Evolutionary conservation across 2,797 vertebrate genomes (phyloP).

Genomic region (Lacerta bilineata): DNA sequence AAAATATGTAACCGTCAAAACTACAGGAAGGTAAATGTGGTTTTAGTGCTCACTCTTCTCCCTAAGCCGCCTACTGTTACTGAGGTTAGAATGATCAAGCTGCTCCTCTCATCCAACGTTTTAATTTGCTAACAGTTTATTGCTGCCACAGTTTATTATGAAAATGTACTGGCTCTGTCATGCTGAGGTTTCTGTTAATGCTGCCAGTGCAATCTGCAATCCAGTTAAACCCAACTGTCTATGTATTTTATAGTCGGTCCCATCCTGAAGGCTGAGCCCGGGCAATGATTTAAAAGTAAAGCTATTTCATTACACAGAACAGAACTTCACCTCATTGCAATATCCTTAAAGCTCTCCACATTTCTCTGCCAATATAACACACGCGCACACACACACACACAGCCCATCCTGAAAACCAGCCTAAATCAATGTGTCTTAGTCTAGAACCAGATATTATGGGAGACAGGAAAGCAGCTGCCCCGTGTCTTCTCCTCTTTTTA

Average conservation of each 20-base stretch:
- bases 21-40: constrained; percentile 26
- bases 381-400: too few species aligned
- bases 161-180: neutral
- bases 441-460: neutral
- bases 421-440: neutral
- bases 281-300: neutral
- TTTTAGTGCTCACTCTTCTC: constrained; percentile 1
- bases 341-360: neutral
- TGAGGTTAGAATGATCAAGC: constrained; percentile 26
- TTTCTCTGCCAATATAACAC: neutral
- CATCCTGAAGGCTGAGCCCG: neutral
- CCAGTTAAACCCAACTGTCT: neutral
- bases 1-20: constrained; percentile 41
- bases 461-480: too few species aligned
- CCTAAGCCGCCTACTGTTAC: neutral
- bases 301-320: neutral
- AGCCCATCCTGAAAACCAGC: neutral
- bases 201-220: neutral
- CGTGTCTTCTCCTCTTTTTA: too few species aligned
- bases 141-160: constrained; percentile 8
- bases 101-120: constrained; percentile 2
- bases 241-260: neutral
- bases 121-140: constrained; percentile 38
- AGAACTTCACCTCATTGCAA: neutral
- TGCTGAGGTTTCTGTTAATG: neutral